A percentile compares a stretch with the other conserved stretches of the same genome.
Evolutionary conservation across 53 echinoderm and acorn worm genomes (phyloP).

Genomic region (Holothuria leucospilota): DNA sequence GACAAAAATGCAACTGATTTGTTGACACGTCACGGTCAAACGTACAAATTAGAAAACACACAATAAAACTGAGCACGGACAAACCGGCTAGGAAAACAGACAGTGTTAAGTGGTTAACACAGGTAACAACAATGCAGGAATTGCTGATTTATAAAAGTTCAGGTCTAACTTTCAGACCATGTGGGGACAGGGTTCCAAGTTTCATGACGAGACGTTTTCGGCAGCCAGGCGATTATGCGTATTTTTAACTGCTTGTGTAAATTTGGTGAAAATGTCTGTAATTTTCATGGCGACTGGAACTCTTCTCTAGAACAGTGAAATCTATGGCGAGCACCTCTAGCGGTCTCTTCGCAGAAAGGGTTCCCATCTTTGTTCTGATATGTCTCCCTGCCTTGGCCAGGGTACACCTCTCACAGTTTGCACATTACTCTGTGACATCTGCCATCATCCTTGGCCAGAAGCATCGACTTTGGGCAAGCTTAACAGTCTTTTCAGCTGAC

Average conservation of each 20-base stretch:
- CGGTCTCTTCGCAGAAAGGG: constrained; percentile 53
- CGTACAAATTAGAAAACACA: too few species aligned
- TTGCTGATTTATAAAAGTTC: too few species aligned
- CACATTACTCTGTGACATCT: constrained; percentile 55
- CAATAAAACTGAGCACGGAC: too few species aligned
- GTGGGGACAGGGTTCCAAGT: too few species aligned
- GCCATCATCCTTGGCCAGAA: constrained; percentile 67
- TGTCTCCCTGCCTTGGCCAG: constrained; percentile 63
- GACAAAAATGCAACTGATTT: too few species aligned
- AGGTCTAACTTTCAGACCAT: too few species aligned
- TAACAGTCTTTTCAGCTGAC: constrained; percentile 49
- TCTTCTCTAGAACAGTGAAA: constrained; percentile 65
- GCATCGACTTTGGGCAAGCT: constrained; percentile 48
- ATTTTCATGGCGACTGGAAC: constrained; percentile 60
- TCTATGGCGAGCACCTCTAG: constrained; percentile 73
- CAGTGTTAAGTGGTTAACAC: too few species aligned
- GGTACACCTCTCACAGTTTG: constrained; percentile 59
- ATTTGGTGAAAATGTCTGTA: constrained; percentile 77
- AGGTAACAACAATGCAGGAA: too few species aligned
- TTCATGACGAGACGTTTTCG: too few species aligned
- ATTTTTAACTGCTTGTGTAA: constrained; percentile 74
- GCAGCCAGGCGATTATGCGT: too few species aligned
- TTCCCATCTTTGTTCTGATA: constrained; percentile 19
- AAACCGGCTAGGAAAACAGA: too few species aligned
- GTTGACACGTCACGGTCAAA: too few species aligned